phyloP scores from a whole-genome alignment of 1,140 invertebrate species.

The Drosophila nigromelanica region DNA sequence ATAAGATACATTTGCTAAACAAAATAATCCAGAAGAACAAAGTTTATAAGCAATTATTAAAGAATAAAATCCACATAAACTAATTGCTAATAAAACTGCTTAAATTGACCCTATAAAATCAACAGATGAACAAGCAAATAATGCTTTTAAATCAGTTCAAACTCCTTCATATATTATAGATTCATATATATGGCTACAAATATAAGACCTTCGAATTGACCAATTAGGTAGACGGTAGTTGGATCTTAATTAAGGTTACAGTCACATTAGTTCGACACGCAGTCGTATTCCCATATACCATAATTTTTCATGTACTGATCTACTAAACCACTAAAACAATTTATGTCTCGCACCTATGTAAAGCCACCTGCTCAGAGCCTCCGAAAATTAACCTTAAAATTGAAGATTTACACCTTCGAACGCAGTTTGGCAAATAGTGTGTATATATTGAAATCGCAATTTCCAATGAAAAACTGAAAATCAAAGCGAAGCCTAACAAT shows the following conservation, averaged over 20 bases:
- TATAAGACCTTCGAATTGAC: no score
- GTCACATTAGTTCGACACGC: not conserved
- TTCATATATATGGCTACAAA: no score
- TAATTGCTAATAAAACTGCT: constrained; percentile 85
- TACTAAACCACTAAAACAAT: constrained; percentile 22
- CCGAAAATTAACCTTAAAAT: constrained; percentile 58
- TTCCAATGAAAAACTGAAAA: constrained; percentile 42
- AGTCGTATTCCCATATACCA: no score
- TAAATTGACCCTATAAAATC: no score
- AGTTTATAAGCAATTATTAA: constrained; percentile 88
- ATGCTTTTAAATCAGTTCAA: constrained; percentile 74
- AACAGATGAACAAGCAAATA: constrained; percentile 60
- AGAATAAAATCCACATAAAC: constrained; percentile 84
- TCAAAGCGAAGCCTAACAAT: constrained; percentile 24
- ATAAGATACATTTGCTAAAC: constrained; percentile 88
- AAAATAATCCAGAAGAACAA: constrained; percentile 89
- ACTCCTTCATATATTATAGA: constrained; percentile 78
- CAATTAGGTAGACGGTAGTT: no score
- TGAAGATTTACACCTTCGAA: constrained; percentile 54
- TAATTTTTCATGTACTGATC: no score
- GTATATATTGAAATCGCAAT: not conserved
- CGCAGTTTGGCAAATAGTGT: not conserved
- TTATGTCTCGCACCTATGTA: constrained; percentile 35
- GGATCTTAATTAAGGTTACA: not conserved
- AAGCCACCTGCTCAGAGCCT: not conserved